Evolutionary conservation across 2,888 invertebrate genomes (phyloP).

Genomic region (Macropis europaea): DNA sequence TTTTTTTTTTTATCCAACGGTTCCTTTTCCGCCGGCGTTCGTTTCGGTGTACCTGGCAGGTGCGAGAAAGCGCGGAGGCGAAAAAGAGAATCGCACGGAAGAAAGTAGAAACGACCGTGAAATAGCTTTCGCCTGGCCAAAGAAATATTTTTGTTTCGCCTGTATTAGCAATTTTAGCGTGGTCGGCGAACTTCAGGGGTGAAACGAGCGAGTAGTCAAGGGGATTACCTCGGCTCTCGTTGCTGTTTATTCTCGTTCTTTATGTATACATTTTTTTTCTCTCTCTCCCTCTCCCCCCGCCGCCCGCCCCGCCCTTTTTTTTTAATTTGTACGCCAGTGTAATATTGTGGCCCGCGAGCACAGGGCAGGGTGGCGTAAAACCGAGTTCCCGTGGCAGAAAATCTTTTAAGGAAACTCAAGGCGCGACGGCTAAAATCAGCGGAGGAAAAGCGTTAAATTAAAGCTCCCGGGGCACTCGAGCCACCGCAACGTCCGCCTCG

Average conservation of each 20-base stretch:
- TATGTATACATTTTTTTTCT: not conserved
- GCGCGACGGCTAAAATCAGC: constrained; percentile 54
- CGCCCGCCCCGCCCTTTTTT: constrained; percentile 5
- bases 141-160: constrained; percentile 50
- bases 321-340: constrained; percentile 57
- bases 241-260: not conserved
- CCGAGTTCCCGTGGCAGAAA: constrained; percentile 52
- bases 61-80: not conserved
- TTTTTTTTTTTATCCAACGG: not conserved
- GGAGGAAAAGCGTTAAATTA: constrained; percentile 58
- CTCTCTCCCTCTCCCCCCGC: not conserved
- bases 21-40: constrained; percentile 6
- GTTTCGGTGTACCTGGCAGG: not conserved
- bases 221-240: constrained; percentile 45
- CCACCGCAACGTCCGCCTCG: constrained; percentile 43
- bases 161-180: constrained; percentile 57
- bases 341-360: constrained; percentile 53
- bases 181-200: constrained; percentile 24
- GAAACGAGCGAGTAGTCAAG: constrained; percentile 31
- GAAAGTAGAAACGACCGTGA: constrained; percentile 18
- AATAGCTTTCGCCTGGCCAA: constrained; percentile 25
- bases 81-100: not conserved
- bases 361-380: constrained; percentile 50
- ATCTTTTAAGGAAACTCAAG: constrained; percentile 61
- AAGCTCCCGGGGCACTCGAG: constrained; percentile 39